Conservation (phyloP, 2,888 invertebrate genomes). For the Acanthosoma haemorrhoidale region DNA sequence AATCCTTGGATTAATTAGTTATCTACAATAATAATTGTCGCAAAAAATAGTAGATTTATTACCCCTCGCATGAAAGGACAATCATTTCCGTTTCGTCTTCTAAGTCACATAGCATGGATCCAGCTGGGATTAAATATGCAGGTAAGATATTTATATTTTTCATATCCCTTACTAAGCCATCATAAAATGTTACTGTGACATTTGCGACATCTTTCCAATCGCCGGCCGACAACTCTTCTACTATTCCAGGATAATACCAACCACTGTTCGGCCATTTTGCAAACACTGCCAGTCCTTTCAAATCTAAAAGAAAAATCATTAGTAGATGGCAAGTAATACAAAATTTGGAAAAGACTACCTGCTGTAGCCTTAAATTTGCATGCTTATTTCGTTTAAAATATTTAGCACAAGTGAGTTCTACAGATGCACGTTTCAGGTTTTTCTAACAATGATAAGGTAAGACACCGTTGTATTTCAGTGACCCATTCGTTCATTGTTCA, state of each 20-base stretch:
- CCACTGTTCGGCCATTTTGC: conserved; percentile 39
- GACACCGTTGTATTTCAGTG: too few relatives aligned
- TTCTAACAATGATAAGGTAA: too few relatives aligned
- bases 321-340: too few relatives aligned
- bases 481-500: too few relatives aligned
- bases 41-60: background rate
- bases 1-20: background rate
- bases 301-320: conserved; percentile 20
- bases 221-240: conserved; percentile 29
- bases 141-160: conserved; percentile 38
- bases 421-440: too few relatives aligned
- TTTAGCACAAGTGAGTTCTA: too few relatives aligned
- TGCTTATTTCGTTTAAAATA: background rate
- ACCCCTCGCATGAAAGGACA: conserved; percentile 31
- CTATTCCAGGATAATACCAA: conserved; percentile 38
- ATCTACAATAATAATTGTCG: too few relatives aligned
- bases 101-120: conserved; percentile 33
- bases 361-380: background rate
- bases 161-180: conserved; percentile 37
- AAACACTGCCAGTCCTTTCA: conserved; percentile 37
- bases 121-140: conserved; percentile 34
- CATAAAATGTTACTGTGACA: conserved; percentile 37
- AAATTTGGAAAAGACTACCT: too few relatives aligned
- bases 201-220: conserved; percentile 36
- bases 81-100: conserved; percentile 37